Evolutionary conservation across 2,888 invertebrate species (phyloP).

Genomic region (Mystacides longicornis): DNA sequence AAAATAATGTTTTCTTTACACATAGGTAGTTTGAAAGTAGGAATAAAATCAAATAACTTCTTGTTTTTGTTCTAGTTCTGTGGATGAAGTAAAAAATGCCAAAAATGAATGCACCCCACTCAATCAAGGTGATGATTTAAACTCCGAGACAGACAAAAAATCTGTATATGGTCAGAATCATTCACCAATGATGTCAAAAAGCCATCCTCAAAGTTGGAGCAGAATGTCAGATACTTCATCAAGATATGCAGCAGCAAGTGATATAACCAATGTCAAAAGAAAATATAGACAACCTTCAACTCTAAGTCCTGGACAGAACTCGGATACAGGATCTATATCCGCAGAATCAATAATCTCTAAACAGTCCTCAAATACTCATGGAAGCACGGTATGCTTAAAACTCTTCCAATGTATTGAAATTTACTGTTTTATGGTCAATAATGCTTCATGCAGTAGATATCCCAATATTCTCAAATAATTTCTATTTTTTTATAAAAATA

Average conservation of each 20-base stretch:
- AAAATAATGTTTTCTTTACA: no score
- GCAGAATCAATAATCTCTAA: slow-evolving; percentile 60
- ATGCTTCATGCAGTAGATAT: no score
- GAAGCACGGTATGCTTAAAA: slow-evolving; percentile 29
- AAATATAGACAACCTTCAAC: slow-evolving; percentile 30
- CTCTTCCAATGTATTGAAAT: not conserved
- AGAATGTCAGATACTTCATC: slow-evolving; percentile 19
- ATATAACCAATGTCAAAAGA: slow-evolving; percentile 35
- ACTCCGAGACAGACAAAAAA: not conserved
- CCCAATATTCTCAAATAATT: no score
- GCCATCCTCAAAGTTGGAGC: slow-evolving; percentile 20
- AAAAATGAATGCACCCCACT: slow-evolving; percentile 33
- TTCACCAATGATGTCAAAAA: slow-evolving; percentile 15
- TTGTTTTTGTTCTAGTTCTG: slow-evolving; percentile 46
- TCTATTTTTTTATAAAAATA: no score
- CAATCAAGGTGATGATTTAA: not conserved
- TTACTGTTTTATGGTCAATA: no score
- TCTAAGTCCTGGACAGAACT: slow-evolving; percentile 39
- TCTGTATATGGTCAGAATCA: slow-evolving; percentile 17
- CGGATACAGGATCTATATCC: slow-evolving; percentile 59
- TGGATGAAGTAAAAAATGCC: slow-evolving; percentile 60
- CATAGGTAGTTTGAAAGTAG: no score
- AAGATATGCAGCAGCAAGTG: slow-evolving; percentile 16
- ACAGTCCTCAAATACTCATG: slow-evolving; percentile 43
- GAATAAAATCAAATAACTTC: no score